A percentile compares a stretch with the other conserved stretches of the same genome.
These are phyloP conservation scores for Ciconia boyciana DNA, from an alignment of 2,113 vertebrate genomes.

Conservation along the genomic window DNA sequence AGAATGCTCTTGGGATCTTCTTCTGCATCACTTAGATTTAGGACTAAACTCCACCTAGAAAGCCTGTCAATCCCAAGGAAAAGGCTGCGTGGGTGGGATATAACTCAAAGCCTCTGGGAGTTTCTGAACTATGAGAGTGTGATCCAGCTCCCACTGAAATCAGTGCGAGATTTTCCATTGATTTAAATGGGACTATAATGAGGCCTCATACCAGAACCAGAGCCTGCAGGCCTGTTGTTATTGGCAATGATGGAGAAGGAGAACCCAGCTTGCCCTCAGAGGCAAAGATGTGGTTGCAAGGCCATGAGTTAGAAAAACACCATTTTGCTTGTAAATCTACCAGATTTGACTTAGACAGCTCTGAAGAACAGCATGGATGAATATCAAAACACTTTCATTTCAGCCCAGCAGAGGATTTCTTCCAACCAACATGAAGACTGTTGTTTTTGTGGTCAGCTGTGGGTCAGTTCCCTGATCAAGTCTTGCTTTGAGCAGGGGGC, in stretches of 20 bases:
- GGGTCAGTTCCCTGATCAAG: not conserved
- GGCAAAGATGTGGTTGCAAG: not conserved
- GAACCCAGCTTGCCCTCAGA: not conserved
- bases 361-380: not conserved
- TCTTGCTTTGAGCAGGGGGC: not conserved
- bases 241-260: not conserved
- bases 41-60: not conserved
- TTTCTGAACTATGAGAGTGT: not conserved
- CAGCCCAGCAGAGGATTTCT: not conserved
- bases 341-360: not conserved
- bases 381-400: not conserved
- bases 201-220: not conserved
- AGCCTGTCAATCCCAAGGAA: not conserved
- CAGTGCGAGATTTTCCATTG: not conserved
- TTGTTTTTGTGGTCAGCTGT: not conserved
- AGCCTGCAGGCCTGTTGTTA: not conserved
- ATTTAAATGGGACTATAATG: not conserved
- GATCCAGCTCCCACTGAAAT: not conserved
- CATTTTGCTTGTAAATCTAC: slow-evolving; percentile 1
- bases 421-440: not conserved
- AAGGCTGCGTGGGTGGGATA: not conserved
- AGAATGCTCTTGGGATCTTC: not conserved
- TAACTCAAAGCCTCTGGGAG: not conserved
- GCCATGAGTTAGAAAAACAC: not conserved
- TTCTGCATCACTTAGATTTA: not conserved